These are phyloP conservation scores for Holothuria leucospilota DNA, from an alignment of 53 echinoderm and acorn worm species.

Conservation along the genomic window DNA sequence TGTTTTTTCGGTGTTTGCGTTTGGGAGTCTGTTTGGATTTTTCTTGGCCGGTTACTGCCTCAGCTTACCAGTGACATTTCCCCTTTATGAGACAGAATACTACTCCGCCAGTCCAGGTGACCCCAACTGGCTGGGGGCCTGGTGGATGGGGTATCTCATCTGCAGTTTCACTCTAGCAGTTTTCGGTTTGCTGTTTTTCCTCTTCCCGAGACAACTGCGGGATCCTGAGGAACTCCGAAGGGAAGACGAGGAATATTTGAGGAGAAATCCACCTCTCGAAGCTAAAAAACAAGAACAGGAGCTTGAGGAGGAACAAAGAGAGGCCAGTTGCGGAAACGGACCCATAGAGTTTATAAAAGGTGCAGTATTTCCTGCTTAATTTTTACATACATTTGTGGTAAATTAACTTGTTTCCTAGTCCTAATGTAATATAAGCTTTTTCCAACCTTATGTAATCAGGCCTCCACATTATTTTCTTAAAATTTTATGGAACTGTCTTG, in stretches of 20 bases:
- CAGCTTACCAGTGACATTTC: slow-evolving; percentile 28
- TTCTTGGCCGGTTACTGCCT: slow-evolving; percentile 44
- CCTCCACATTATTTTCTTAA: no score
- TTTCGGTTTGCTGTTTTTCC: slow-evolving; percentile 23
- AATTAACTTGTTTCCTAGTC: no score
- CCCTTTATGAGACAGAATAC: slow-evolving; percentile 6
- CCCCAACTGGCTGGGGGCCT: slow-evolving; percentile 40
- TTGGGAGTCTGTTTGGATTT: slow-evolving; percentile 39
- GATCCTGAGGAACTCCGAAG: background rate
- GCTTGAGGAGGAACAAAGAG: background rate
- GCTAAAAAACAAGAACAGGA: no score
- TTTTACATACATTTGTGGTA: no score
- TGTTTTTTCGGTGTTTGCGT: slow-evolving; percentile 31
- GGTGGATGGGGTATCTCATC: slow-evolving; percentile 41
- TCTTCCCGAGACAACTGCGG: slow-evolving; percentile 19
- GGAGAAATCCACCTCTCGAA: background rate
- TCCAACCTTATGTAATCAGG: no score
- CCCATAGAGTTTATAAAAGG: slow-evolving; percentile 27
- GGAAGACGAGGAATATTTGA: slow-evolving; percentile 12
- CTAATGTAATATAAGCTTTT: no score
- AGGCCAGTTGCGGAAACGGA: slow-evolving; percentile 4
- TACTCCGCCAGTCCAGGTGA: slow-evolving; percentile 26
- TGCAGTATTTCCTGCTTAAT: background rate
- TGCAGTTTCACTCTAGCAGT: slow-evolving; percentile 12
- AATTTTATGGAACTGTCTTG: no score